These are phyloP conservation scores for Actinopyga echinites DNA, from an alignment of 53 echinoderm and acorn worm genomes.

Conservation along the genomic window DNA sequence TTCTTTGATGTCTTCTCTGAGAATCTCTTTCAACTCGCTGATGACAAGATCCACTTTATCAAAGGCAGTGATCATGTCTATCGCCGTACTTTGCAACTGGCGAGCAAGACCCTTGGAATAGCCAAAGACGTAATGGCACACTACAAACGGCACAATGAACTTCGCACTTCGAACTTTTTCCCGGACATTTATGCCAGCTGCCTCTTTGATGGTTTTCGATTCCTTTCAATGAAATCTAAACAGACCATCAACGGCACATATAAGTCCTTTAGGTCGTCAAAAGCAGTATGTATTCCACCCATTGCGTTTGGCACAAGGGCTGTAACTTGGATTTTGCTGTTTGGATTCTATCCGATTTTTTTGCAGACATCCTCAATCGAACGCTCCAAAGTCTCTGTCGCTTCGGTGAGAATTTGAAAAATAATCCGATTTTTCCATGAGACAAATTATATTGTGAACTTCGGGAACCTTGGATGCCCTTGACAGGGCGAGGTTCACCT, in stretches of 20 bases:
- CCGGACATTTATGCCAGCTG: neutral
- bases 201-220: neutral
- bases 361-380: too few relatives aligned
- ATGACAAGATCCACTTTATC: constrained; percentile 15
- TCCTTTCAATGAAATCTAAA: neutral
- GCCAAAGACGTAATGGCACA: neutral
- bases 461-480: too few relatives aligned
- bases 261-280: too few relatives aligned
- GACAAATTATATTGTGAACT: too few relatives aligned
- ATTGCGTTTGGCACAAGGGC: too few relatives aligned
- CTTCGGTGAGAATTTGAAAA: too few relatives aligned
- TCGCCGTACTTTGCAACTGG: constrained; percentile 19
- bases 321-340: too few relatives aligned
- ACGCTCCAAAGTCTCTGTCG: too few relatives aligned
- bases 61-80: constrained; percentile 10
- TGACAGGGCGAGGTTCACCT: too few relatives aligned
- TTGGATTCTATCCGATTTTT: too few relatives aligned
- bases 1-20: neutral
- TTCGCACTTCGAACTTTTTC: neutral
- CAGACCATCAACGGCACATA: neutral
- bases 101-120: constrained; percentile 3
- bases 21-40: constrained; percentile 15
- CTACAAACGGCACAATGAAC: constrained; percentile 11
- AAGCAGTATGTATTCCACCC: too few relatives aligned
- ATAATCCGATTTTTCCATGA: too few relatives aligned